These are phyloP conservation scores for Sturnus vulgaris DNA, from an alignment of 2,113 vertebrate species.

Conservation along the genomic window DNA sequence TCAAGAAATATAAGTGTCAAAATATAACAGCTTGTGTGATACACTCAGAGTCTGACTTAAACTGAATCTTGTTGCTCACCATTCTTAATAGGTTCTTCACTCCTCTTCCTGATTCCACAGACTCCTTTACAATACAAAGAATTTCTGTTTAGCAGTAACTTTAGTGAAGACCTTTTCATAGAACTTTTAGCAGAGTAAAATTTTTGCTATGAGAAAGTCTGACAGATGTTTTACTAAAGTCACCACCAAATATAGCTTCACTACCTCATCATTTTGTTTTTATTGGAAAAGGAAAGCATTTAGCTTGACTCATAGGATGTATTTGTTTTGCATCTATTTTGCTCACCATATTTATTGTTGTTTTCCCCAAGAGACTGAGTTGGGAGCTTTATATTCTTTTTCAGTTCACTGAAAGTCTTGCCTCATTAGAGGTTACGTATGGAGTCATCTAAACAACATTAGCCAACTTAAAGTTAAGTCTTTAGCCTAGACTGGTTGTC, in stretches of 20 bases:
- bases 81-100: not conserved
- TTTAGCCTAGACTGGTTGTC: not conserved
- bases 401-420: not conserved
- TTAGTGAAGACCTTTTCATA: not conserved
- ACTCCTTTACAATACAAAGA: not conserved
- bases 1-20: not conserved
- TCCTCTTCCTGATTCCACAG: not conserved
- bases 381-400: not conserved
- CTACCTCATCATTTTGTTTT: not conserved
- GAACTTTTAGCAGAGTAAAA: not conserved
- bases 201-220: not conserved
- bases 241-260: not conserved
- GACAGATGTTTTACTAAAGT: not conserved
- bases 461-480: not conserved
- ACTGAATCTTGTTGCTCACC: not conserved
- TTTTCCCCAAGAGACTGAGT: not conserved
- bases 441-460: not conserved
- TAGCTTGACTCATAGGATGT: not conserved
- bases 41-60: not conserved
- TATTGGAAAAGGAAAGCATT: not conserved
- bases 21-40: fast-evolving
- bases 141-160: not conserved
- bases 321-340: conserved; percentile 7
- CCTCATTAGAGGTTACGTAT: not conserved
- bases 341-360: not conserved